Evolutionary conservation across 2,888 invertebrate genomes (phyloP), one percentile per base, ranked within the genome.

Genomic region (Eurytoma adleriae): DNA sequence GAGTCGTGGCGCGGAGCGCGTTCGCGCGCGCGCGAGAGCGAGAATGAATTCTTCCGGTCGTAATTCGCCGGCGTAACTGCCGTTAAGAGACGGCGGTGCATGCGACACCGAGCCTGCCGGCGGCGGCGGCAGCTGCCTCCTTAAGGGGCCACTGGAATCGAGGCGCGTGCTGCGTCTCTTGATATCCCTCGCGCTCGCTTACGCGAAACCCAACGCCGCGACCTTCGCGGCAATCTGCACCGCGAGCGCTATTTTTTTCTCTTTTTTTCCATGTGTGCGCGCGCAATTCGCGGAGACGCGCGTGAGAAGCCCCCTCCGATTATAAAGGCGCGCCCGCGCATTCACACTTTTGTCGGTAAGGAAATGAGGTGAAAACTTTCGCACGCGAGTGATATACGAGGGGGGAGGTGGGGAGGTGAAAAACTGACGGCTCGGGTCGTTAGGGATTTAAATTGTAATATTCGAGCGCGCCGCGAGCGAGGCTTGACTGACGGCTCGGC

Each of bases 1-100:
- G n/a, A 40, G 40, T 62, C 30, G 7, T 16, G n/a, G 40, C n/a
- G 40, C n/a, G n/a, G n/a, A n/a, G 40, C 40, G 18, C 4, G 10
- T 27, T 3, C 40, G 3, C 16, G 24, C 57, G 20, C 64, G 57
- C 74, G 71, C 68, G 50, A 64, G 72, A 59, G 69, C 57, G 81
- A 77, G 83, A 84, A 85, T 85, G 84, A 86, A 86, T 85, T 83
- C 86, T 87, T 86, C 85, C 87, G 85, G 85, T 79, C 80, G 83
- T 82, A 84, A 85, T 85, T 67, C 71, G 57, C 50, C 27, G 62
- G 56, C 71, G 64, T 78, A 78, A 82, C 69, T 75, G 66, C 67
- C 64, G 70, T 79, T 75, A 75, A 75, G 69, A 57, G 20, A 52
- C 20, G 50, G 66, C 52, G 54, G 5, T 3, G 70, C 40, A 71